These are phyloP conservation scores for Xiphydria camelus DNA, from an alignment of 2,888 invertebrate species.

Conservation along the genomic window DNA sequence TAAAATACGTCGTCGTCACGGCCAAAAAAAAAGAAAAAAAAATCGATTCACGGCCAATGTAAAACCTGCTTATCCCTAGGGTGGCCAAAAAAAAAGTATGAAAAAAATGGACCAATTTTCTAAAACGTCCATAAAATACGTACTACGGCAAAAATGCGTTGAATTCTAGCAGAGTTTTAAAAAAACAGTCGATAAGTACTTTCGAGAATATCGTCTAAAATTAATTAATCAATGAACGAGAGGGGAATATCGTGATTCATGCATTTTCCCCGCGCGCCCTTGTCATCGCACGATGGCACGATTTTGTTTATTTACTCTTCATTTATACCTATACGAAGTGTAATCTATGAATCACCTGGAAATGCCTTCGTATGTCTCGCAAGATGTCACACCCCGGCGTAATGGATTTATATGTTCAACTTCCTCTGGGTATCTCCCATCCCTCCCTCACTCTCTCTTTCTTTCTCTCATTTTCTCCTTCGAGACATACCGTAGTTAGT, in stretches of 20 bases:
- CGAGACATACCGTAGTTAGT: slow-evolving; percentile 31
- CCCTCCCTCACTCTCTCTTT: slow-evolving; percentile 14
- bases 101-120: slow-evolving; percentile 23
- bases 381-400: no score
- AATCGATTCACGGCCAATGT: slow-evolving; percentile 1
- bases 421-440: background rate
- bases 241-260: slow-evolving; percentile 47
- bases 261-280: slow-evolving; percentile 43
- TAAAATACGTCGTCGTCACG: slow-evolving; percentile 25
- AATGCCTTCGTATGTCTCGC: slow-evolving; percentile 32
- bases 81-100: slow-evolving; percentile 11
- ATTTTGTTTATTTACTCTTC: slow-evolving; percentile 31
- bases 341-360: slow-evolving; percentile 40
- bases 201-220: slow-evolving; percentile 54
- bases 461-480: slow-evolving; percentile 28
- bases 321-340: slow-evolving; percentile 16
- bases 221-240: slow-evolving; percentile 48
- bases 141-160: slow-evolving; percentile 35
- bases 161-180: slow-evolving; percentile 51
- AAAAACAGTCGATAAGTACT: slow-evolving; percentile 57
- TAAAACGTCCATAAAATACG: slow-evolving; percentile 21
- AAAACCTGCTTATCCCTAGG: slow-evolving; percentile 2
- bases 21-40: slow-evolving; percentile 17
- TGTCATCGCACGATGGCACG: slow-evolving; percentile 53
- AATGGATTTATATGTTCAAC: no score